Evolutionary conservation across 2,113 vertebrate genomes (phyloP).

Genomic region (Saccopteryx leptura): DNA sequence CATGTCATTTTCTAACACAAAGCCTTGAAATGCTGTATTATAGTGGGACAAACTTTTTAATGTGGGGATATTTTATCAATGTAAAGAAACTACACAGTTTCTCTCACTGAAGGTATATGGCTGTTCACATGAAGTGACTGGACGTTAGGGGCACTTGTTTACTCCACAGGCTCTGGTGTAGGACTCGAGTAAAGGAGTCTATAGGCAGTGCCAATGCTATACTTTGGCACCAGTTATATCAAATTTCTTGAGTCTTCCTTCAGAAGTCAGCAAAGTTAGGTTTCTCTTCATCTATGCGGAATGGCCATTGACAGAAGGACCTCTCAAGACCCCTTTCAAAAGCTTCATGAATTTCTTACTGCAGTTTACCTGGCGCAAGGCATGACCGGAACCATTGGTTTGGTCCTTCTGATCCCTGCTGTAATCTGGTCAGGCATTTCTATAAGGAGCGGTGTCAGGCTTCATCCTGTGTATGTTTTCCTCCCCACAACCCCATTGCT

Average conservation of each 20-base stretch:
- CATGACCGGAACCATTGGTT: background rate
- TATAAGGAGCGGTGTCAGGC: background rate
- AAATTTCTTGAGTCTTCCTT: background rate
- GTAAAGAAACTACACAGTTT: background rate
- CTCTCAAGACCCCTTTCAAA: constrained; percentile 20
- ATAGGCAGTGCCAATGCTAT: too few species aligned
- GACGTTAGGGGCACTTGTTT: background rate
- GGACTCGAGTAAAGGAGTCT: background rate
- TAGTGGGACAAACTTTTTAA: background rate
- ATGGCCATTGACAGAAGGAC: background rate
- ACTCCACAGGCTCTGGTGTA: background rate
- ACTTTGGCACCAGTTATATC: background rate
- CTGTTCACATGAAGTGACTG: background rate
- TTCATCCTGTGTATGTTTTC: background rate
- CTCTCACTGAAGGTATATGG: background rate
- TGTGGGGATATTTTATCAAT: background rate
- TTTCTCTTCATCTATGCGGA: background rate
- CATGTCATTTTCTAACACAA: background rate
- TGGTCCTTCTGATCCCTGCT: background rate
- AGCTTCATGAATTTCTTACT: constrained; percentile 52
- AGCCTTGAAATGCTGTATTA: background rate
- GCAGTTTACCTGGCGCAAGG: background rate
- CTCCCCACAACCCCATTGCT: background rate
- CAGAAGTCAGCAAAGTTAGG: background rate
- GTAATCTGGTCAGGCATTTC: background rate